Conservation (phyloP, 1,140 invertebrate genomes). For the Pygmarrhopalites habei region DNA sequence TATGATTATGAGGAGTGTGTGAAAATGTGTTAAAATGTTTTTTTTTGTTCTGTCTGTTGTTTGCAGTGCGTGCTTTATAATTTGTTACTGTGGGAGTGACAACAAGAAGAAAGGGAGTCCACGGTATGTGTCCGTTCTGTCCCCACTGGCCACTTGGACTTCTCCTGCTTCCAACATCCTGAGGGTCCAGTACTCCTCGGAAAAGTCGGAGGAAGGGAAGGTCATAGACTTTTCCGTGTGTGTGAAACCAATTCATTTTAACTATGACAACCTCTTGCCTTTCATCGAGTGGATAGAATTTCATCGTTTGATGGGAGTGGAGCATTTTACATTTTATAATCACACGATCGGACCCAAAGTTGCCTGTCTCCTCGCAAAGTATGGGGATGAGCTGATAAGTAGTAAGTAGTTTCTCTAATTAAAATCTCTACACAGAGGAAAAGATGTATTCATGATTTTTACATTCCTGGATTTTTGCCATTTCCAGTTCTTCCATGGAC, state of each 20-base stretch:
- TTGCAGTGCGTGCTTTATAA: slow-evolving; percentile 76
- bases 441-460: too few relatives aligned
- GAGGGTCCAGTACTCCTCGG: slow-evolving; percentile 45
- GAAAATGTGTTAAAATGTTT: too few relatives aligned
- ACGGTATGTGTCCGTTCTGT: slow-evolving; percentile 58
- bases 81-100: slow-evolving; percentile 43
- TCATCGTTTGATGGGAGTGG: slow-evolving; percentile 74
- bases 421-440: too few relatives aligned
- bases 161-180: slow-evolving; percentile 55
- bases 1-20: too few relatives aligned
- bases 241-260: slow-evolving; percentile 85
- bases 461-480: too few relatives aligned
- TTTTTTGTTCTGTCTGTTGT: too few relatives aligned
- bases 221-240: slow-evolving; percentile 67
- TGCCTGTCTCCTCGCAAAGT: slow-evolving; percentile 65
- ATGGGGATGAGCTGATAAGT: slow-evolving; percentile 61
- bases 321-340: slow-evolving; percentile 88
- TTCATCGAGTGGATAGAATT: slow-evolving; percentile 88
- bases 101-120: slow-evolving; percentile 41
- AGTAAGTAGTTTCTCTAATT: too few relatives aligned
- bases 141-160: slow-evolving; percentile 45
- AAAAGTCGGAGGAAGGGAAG: slow-evolving; percentile 32
- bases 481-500: slow-evolving; percentile 79
- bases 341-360: slow-evolving; percentile 73
- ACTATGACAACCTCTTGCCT: slow-evolving; percentile 70